Base-by-base conservation (phyloP, 2,113 vertebrate genomes). In the Uria lomvia region DNA sequence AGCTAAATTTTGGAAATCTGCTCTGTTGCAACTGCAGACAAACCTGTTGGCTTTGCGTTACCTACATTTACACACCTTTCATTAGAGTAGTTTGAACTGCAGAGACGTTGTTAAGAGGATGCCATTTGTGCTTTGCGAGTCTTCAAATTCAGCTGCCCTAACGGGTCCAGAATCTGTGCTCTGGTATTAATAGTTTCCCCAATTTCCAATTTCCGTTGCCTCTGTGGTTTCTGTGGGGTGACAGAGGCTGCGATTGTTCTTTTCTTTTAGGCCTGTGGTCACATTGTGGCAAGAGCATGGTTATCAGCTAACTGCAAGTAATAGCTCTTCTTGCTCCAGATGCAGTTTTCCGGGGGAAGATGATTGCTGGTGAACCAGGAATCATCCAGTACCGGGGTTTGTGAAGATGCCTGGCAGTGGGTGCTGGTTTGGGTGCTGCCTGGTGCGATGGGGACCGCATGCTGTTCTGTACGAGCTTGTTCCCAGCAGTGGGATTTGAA, bases 151-250 rank as follows among this genome's bases (percentile, higher is more conserved):
- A 45, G 5, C 50, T 11, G 8, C 55, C 38, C 86, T 36, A 36
- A 59, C 59, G 38, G 66, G 36, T 74, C 32, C 56, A 30, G 66
- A 68, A n/a, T 47, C 47, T 63, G 17, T 14, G 62, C 32, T 26
- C 52, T 65, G 40, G 8, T 50, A 52, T 63, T 77, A 40, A 56
- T 20, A 36, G 17, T 16, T 75, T 47, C 43, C 60, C 60, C n/a
- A 38, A 0, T 4, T 78, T 47, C 60, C n/a, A 38, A 0, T 4
- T 78, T 47, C 67, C 1, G 0, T 43, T 49, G 53, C 50, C 29
- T 75, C 38, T 20, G 4, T 56, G 58, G 15, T 36, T 75, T 83
- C 67, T 34, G 20, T 77, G 56, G n/a, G 21, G n/a, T 73, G 55
- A 20, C 24, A 4, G 2, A 22, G 45, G 59, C 63, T 80, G n/a